Evolutionary conservation across 2,888 invertebrate genomes (phyloP).

Genomic region (Mamestra brassicae): DNA sequence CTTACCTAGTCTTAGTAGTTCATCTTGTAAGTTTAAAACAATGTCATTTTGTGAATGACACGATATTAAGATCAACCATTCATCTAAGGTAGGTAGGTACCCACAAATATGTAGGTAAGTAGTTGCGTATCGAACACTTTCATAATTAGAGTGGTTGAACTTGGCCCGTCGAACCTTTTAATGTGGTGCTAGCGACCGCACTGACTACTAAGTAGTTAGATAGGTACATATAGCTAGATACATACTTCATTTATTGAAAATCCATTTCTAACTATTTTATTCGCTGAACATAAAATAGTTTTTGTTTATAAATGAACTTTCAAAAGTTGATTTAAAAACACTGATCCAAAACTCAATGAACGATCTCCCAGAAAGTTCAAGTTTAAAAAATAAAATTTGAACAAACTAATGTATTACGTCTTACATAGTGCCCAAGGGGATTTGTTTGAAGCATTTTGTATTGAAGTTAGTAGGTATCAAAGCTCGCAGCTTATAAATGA

Average conservation of each 20-base stretch:
- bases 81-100: constrained; percentile 37
- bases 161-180: constrained; percentile 78
- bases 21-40: constrained; percentile 32
- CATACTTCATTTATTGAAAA: constrained; percentile 42
- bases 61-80: constrained; percentile 37
- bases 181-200: constrained; percentile 52
- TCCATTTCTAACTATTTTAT: constrained; percentile 27
- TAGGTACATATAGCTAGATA: constrained; percentile 42
- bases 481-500: constrained; percentile 44
- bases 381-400: constrained; percentile 12
- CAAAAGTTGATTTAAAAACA: constrained; percentile 21
- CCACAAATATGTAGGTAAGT: constrained; percentile 42
- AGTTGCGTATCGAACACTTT: constrained; percentile 56
- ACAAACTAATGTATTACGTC: constrained; percentile 3
- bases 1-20: constrained; percentile 1
- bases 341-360: constrained; percentile 6
- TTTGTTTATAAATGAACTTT: constrained; percentile 24
- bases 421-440: constrained; percentile 5
- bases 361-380: constrained; percentile 7
- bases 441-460: constrained; percentile 32
- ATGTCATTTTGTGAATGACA: constrained; percentile 29
- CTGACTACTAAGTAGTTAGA: constrained; percentile 49
- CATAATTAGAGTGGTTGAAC: constrained; percentile 80
- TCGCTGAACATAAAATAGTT: constrained; percentile 2
- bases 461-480: constrained; percentile 35